These are phyloP conservation scores for Girardinus metallicus DNA, from an alignment of 2,797 vertebrate species.

Conservation along the genomic window DNA sequence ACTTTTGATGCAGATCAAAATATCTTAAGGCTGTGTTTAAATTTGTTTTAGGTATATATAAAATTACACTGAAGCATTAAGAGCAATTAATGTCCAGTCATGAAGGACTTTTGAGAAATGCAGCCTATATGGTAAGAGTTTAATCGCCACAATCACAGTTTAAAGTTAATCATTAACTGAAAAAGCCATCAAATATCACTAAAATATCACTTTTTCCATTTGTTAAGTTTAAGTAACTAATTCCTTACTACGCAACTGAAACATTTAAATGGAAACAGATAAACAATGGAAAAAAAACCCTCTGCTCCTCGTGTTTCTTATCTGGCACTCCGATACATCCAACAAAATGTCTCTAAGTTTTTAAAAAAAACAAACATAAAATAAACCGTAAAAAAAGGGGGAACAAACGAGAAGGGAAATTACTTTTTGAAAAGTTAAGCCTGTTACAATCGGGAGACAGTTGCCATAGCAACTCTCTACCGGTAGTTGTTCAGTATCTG, in stretches of 20 bases:
- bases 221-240: constrained; percentile 56
- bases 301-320: constrained; percentile 32
- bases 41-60: constrained; percentile 55
- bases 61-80: constrained; percentile 59
- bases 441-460: constrained; percentile 79
- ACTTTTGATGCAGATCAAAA: constrained; percentile 53
- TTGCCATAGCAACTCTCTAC: constrained; percentile 80
- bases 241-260: constrained; percentile 65
- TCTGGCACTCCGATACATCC: constrained; percentile 58
- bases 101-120: constrained; percentile 66
- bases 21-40: constrained; percentile 43
- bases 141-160: constrained; percentile 73
- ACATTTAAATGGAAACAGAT: constrained; percentile 63
- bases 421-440: constrained; percentile 83
- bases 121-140: constrained; percentile 61
- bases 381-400: constrained; percentile 65
- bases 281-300: constrained; percentile 53
- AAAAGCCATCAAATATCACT: constrained; percentile 64
- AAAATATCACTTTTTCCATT: constrained; percentile 58
- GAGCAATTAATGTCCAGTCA: constrained; percentile 54
- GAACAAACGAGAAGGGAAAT: constrained; percentile 70
- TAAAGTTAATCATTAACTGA: constrained; percentile 60
- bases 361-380: constrained; percentile 56
- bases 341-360: constrained; percentile 61
- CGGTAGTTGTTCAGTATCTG: constrained; percentile 80